phyloP scores from a whole-genome alignment of 2,888 invertebrate species.

The Drosophila mimica region DNA sequence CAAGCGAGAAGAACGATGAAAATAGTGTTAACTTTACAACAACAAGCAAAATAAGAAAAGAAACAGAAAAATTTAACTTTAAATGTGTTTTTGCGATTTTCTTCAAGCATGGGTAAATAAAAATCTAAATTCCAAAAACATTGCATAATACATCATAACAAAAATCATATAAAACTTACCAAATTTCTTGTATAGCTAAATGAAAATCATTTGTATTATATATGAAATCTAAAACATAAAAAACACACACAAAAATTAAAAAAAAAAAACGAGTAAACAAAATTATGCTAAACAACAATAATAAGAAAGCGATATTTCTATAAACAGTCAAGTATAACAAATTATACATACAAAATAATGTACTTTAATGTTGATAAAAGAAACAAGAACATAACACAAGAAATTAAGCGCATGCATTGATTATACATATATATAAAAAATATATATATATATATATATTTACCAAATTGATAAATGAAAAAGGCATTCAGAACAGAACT shows the following conservation, averaged over 20 bases:
- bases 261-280: conserved; percentile 18
- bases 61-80: conserved; percentile 53
- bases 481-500: conserved; percentile 44
- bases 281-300: conserved; percentile 48
- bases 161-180: conserved; percentile 58
- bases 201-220: conserved; percentile 76
- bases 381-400: conserved; percentile 24
- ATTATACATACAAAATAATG: conserved; percentile 62
- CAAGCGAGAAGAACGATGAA: conserved; percentile 19
- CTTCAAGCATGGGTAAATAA: conserved; percentile 53
- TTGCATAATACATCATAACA: conserved; percentile 44
- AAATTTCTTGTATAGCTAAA: conserved; percentile 78
- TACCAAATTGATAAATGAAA: conserved; percentile 28
- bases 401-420: conserved; percentile 56
- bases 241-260: conserved; percentile 23
- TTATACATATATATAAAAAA: conserved; percentile 15
- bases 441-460: conserved; percentile 43
- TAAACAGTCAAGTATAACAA: conserved; percentile 63
- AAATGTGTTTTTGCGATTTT: conserved; percentile 67
- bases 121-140: conserved; percentile 53
- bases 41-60: conserved; percentile 4
- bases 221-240: conserved; percentile 59
- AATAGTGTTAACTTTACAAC: conserved; percentile 66
- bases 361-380: conserved; percentile 74
- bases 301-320: conserved; percentile 55